Evolutionary conservation across 2,113 vertebrate genomes (phyloP).

Genomic region (Actenoides lindsayi): DNA sequence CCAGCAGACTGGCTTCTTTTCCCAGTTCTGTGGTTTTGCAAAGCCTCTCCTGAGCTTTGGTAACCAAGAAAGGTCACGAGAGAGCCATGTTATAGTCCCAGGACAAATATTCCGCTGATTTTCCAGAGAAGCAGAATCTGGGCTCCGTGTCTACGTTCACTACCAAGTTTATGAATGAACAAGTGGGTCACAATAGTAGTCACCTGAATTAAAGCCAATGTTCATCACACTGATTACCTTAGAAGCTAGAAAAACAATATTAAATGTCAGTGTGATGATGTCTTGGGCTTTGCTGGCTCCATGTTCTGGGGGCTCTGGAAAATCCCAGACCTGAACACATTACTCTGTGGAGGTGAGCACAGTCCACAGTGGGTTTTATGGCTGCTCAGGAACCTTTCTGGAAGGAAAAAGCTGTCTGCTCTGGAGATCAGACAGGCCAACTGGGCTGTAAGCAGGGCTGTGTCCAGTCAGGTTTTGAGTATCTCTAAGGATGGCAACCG

Average conservation of each 20-base stretch:
- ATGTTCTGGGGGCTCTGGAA: neutral
- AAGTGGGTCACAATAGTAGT: neutral
- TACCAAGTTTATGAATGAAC: neutral
- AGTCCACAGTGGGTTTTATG: neutral
- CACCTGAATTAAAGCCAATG: neutral
- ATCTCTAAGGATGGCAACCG: neutral
- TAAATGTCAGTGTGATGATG: neutral
- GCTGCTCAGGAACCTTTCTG: neutral
- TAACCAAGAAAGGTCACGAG: neutral
- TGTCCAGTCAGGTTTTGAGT: rapidly evolving
- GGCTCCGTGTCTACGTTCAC: neutral
- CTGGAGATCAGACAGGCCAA: neutral
- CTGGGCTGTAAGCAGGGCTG: neutral
- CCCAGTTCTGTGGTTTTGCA: neutral
- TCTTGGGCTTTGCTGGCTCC: neutral
- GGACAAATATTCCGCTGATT: neutral
- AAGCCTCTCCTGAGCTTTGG: neutral
- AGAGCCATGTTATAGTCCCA: neutral
- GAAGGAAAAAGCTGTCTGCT: neutral
- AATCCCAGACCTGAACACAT: neutral
- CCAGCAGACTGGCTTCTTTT: neutral
- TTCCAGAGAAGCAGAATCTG: neutral
- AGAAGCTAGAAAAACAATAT: neutral
- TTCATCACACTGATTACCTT: neutral
- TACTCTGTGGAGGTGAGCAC: neutral